Base-by-base conservation (phyloP, 1,140 invertebrate species). In the Trichoplusia ni region DNA sequence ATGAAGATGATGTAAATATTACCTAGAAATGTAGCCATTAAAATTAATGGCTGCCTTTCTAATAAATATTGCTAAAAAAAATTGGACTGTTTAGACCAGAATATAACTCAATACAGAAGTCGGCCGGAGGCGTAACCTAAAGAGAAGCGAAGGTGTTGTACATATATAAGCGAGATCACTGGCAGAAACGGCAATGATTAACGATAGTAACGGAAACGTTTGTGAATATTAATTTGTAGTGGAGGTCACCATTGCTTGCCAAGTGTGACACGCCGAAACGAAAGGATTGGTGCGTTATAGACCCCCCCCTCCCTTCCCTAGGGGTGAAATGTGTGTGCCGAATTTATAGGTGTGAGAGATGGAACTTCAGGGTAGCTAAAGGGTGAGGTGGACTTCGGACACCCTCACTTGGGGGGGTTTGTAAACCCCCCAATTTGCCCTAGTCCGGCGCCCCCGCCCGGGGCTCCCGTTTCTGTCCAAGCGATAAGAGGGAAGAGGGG, bases 311-410 rank as follows among this genome's bases (percentile, higher is more conserved):
- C 49, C 78, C 79, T 35, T 63, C 64, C 69, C 74, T 31, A 76
- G 75, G 84, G 86, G 82, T 82, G 77, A 81, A 81, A 79, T 83
- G 86, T 88, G 77, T 89, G 86, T 89, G 84, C 84, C 80, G 84
- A 89, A 86, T 89, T 87, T 88, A 87, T 87, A 88, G 86, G 85
- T 88, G 86, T 89, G 86, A 86, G 86, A 89, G 85, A 89, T 89
- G 86, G 85, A 88, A 89, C 86, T 89, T 89, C 80, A 86, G 86
- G 86, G 83, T 83, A 86, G 86, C 83, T 81, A 87, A 89, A 89
- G 86, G 86, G 85, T 88, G 86, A 86, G 86, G 84, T 83, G 81
- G 86, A 86, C 82, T 87, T 86, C 75, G 79, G 84, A 85, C 84
- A 72, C 86, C 83, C 78, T 83, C 67, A 82, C 79, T 86, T 83